Evolutionary conservation across 2,888 invertebrate genomes (phyloP), one percentile per base, ranked within the genome.

Genomic region (Meloe dianella): DNA sequence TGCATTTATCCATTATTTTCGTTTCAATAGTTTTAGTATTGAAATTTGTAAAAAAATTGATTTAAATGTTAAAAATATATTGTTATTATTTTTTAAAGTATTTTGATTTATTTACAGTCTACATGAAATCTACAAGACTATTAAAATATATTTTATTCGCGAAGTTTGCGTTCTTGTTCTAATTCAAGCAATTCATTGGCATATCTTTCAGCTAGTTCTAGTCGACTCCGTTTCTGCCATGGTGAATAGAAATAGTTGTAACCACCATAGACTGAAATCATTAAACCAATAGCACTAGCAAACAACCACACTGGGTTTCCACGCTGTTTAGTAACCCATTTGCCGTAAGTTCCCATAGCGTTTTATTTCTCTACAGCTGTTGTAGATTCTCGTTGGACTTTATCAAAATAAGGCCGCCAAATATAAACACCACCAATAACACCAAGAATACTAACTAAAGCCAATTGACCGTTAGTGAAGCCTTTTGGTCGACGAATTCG

Each of bases 61-160:
- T 57, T 65, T 65, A 60, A 74, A 76, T 77, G 78, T 78, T 78
- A 77, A 75, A 71, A 76, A 77, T 77, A 78, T 77, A 79, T 77
- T 77, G 75, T 76, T 77, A 76, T 74, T 76, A 70, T 77, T 77
- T 77, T 77, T 74, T 63, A 65, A 56, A 67, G 14, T 61, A 41
- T 9, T 20, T 27, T 17, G 29, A 63, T 58, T 63, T 65, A 35
- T 61, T 47, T 20, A 47, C 20, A 47, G 4, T 17, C 38, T 17
- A 41, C 38, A 17, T 3, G 8, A 41, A 17, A 41, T 41, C 47
- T 47, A 47, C 47, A 47, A 20, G 10, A 9, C 3, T 47, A 7
- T 17, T 20, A 10, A 22, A 20, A 12, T 10, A 6, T 6, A 17
- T n/a, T n/a, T 4, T 10, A 51, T 22, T 51, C 51, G 0, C 51